Conservation (phyloP, 1,140 invertebrate species). For the Procambarus clarkii region DNA sequence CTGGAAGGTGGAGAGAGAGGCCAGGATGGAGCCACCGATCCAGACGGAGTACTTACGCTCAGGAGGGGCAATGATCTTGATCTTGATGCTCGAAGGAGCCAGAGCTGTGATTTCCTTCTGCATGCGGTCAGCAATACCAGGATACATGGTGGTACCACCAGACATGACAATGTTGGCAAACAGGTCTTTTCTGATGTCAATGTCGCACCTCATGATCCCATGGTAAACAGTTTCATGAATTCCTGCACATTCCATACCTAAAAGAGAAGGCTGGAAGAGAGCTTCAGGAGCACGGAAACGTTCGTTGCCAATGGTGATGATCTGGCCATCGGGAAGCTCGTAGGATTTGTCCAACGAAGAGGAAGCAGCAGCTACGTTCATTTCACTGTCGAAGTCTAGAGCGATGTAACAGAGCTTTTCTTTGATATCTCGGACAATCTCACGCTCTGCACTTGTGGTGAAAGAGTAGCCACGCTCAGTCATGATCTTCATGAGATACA, state of each 20-base stretch:
- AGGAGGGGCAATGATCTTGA: conserved; percentile 55
- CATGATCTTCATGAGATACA: conserved; percentile 91
- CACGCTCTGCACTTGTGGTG: conserved; percentile 84
- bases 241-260: background rate
- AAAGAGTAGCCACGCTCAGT: conserved; percentile 83
- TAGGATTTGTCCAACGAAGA: conserved; percentile 75
- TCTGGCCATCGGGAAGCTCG: conserved; percentile 78
- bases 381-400: conserved; percentile 71
- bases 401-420: conserved; percentile 94
- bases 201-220: conserved; percentile 85
- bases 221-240: background rate
- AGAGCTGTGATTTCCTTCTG: conserved; percentile 78
- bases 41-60: conserved; percentile 57
- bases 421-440: conserved; percentile 95
- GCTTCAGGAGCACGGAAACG: conserved; percentile 81
- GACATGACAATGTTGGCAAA: conserved; percentile 85
- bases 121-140: conserved; percentile 80
- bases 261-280: background rate
- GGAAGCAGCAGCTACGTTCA: conserved; percentile 75
- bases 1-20: conserved; percentile 52
- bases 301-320: conserved; percentile 76
- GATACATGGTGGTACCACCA: conserved; percentile 82
- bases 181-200: conserved; percentile 83
- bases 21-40: conserved; percentile 57
- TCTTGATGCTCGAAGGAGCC: conserved; percentile 51